Base-by-base conservation (phyloP, 2,797 vertebrate genomes). In the Cygnus olor region DNA sequence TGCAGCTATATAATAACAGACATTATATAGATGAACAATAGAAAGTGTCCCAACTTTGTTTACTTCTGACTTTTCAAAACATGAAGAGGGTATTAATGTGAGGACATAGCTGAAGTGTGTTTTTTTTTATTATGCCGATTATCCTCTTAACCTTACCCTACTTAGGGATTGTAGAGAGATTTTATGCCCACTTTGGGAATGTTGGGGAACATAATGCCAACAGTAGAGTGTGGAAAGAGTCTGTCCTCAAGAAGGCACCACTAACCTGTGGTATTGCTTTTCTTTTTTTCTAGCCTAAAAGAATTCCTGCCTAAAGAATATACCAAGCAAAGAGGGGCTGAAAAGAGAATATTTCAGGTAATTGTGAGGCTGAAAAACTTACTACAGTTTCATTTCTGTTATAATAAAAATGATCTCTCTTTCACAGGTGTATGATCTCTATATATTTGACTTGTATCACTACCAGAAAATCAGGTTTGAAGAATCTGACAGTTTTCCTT, bases 241-340 rank as follows among this genome's bases (percentile, higher is more conserved):
- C 36, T 14, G 1, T 79, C 24, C 30, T 90, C 27, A 19, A 36
- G 51, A 79, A 81, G 28, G 9, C 56, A 21, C 13, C 13, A 53
- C 73, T 96, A 96, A 96, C 73, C 51, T 84, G 32, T 16, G 24
- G 12, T 34, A 15, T 49, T 63, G 25, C 24, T 12, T 51, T 40
- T 53, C n/a, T 83, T 74, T 36, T 83, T 74, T 85, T 19, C 66
- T 94, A 99, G 99, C 97, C 98, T 99, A 91, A 99, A 99, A 98
- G 99, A 99, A 98, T 99, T 99, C 96, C 98, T 99, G 95, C 99
- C 99, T 63, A 99, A 99, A 98, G 99, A 99, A 97, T 99, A 99
- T 90, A 99, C 99, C 97, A 99, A 99, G 97, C 99, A 99, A 97
- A 98, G 99, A 98, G 99, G 99, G 74, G 98, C 99, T 4, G 99